Evolutionary conservation across 2,888 invertebrate species (phyloP).

Genomic region (Isoperla grammatica): DNA sequence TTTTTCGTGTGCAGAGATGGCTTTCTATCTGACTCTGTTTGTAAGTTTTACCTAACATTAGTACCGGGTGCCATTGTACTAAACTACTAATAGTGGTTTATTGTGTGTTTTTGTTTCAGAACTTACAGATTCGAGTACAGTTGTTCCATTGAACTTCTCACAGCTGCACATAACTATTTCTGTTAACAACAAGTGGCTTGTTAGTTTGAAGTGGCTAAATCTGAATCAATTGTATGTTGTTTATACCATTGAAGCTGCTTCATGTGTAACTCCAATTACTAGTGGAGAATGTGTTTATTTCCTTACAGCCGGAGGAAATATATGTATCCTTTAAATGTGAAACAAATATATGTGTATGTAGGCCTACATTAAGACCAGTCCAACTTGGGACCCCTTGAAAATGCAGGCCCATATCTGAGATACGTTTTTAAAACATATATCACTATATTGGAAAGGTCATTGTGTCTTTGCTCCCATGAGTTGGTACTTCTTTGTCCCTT

Average conservation of each 20-base stretch:
- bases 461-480: too few species aligned
- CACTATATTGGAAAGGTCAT: too few species aligned
- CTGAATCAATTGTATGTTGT: slow-evolving; percentile 14
- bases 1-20: too few species aligned
- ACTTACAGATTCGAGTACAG: not conserved
- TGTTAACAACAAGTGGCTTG: slow-evolving; percentile 21
- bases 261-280: slow-evolving; percentile 13
- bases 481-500: too few species aligned
- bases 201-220: slow-evolving; percentile 18
- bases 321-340: slow-evolving; percentile 25
- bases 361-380: too few species aligned
- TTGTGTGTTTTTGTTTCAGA: slow-evolving; percentile 1
- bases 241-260: slow-evolving; percentile 3
- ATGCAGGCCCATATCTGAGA: too few species aligned
- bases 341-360: not conserved
- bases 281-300: slow-evolving; percentile 12
- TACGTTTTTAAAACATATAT: too few species aligned
- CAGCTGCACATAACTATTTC: slow-evolving; percentile 11
- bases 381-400: too few species aligned
- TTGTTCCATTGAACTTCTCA: slow-evolving; percentile 13
- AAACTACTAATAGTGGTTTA: not conserved
- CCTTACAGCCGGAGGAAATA: slow-evolving; percentile 21
- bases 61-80: too few species aligned
- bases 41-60: too few species aligned
- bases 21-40: too few species aligned